Evolutionary conservation across 2,113 vertebrate species (phyloP), one percentile per base, ranked within the genome.

Genomic region (Pachypanchax playfairii): DNA sequence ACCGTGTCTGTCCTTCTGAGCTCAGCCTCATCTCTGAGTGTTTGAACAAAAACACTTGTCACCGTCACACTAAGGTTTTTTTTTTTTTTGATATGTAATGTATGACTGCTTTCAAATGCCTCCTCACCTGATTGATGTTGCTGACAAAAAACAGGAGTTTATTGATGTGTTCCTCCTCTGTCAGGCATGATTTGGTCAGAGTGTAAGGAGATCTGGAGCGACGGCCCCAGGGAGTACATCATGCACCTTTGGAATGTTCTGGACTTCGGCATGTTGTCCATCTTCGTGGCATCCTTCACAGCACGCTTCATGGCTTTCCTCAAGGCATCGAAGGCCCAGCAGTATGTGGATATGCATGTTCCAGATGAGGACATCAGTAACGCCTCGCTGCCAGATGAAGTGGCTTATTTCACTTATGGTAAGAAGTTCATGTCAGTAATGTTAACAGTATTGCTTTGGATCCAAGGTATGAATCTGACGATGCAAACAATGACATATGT

Each of bases 181-280:
- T 48, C 79, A 98, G 97, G 97, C 12, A 98, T 98, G 97, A 97
- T 98, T 44, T 98, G 97, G 97, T 97, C 94, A 0, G 97, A 98
- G 74, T 97, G 95, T 85, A 98, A 98, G 86, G 96, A 98, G 84
- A 96, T 98, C 80, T 98, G 97, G 96, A 92, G 85, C 4, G 97
- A 98, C 9, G 97, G 97, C 1, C 96, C 96, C 0, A 91, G 96
- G 0, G 97, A 98, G 73, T 98, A 98, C 0, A 74, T 96, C 68
- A 85, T 97, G 88, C 96, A 98, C 65, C 90, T 98, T 41, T 98
- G 97, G 97, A 98, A 98, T 49, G 91, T 98, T 39, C 86, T 98
- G 79, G 97, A 98, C 64, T 98, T 98, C 0, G 96, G 96, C 50
- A 98, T 98, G 96, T 84, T 98, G 64, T 97, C 96, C 75, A 98